phyloP scores from a whole-genome alignment of 2,888 invertebrate species.

The Malthinus seriepunctatus region DNA sequence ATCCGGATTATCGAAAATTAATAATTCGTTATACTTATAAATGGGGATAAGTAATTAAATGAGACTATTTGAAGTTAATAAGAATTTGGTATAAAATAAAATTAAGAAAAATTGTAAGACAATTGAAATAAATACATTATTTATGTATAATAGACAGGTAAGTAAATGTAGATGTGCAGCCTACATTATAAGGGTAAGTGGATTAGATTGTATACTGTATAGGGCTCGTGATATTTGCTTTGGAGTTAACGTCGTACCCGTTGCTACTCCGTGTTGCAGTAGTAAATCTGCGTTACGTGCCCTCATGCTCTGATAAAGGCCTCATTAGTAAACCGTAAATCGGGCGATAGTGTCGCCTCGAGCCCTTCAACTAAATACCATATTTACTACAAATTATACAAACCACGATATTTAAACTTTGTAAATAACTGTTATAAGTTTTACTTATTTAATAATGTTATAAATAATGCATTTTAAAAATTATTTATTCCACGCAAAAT shows the following conservation, averaged over 20 bases:
- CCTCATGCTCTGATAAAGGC: constrained; percentile 56
- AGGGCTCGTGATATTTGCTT: constrained; percentile 43
- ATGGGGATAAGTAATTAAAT: too few species aligned
- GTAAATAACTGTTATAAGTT: constrained; percentile 34
- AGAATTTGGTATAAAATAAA: neutral
- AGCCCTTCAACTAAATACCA: constrained; percentile 37
- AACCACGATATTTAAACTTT: constrained; percentile 34
- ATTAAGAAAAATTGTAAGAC: neutral
- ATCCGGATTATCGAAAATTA: too few species aligned
- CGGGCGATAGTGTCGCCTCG: constrained; percentile 48
- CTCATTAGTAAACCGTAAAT: constrained; percentile 58
- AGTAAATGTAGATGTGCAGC: constrained; percentile 11
- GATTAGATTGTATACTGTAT: constrained; percentile 25
- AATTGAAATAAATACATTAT: constrained; percentile 29
- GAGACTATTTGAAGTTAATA: too few species aligned
- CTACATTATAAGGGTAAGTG: constrained; percentile 15
- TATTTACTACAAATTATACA: constrained; percentile 37
- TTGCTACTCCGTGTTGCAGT: constrained; percentile 44
- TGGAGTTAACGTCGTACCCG: constrained; percentile 43
- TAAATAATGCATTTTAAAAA: constrained; percentile 21
- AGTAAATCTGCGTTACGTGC: constrained; percentile 58
- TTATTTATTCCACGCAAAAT: too few species aligned
- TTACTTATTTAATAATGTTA: constrained; percentile 32
- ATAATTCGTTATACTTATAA: too few species aligned
- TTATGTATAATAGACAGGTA: constrained; percentile 26